Percentiles rank a stretch among this genome's conserved stretches.
phyloP scores from a whole-genome alignment of 2,888 invertebrate genomes.

The Drosophila nigritarsus region DNA sequence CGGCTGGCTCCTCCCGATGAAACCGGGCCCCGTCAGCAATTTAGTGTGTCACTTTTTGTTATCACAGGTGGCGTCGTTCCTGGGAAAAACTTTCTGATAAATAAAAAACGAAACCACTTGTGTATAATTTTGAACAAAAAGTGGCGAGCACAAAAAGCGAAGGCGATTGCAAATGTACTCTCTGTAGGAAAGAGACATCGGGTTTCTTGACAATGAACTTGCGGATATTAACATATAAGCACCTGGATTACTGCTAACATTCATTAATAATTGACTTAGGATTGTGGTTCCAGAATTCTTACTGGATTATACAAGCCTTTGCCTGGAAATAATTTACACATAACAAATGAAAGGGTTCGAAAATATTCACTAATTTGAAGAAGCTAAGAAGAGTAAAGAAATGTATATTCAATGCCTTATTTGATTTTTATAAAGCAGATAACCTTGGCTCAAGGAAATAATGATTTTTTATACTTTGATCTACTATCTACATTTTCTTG shows the following conservation, averaged over 20 bases:
- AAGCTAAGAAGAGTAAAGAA: not conserved
- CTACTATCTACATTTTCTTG: not conserved
- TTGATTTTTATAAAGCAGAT: not conserved
- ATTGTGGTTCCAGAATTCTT: not conserved
- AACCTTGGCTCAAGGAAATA: not conserved
- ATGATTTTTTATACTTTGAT: not conserved
- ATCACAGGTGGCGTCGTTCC: conserved; percentile 45
- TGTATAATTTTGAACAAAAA: conserved; percentile 44
- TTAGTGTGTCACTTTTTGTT: conserved; percentile 15
- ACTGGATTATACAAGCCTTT: not conserved
- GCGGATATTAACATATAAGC: not conserved
- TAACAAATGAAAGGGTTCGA: not conserved
- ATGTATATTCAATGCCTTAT: not conserved
- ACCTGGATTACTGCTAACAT: not conserved
- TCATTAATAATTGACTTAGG: not conserved
- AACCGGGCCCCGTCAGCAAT: conserved; percentile 6
- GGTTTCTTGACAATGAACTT: not conserved
- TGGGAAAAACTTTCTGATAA: conserved; percentile 21
- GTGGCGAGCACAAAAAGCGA: not conserved
- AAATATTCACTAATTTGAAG: not conserved
- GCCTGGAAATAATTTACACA: not conserved
- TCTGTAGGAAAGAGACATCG: not conserved
- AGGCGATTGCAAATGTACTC: conserved; percentile 6
- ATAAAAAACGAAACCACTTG: conserved; percentile 47
- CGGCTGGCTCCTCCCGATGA: not conserved